Conservation (phyloP, 2,888 invertebrate species). For the Caenorhabditis parvicauda region DNA sequence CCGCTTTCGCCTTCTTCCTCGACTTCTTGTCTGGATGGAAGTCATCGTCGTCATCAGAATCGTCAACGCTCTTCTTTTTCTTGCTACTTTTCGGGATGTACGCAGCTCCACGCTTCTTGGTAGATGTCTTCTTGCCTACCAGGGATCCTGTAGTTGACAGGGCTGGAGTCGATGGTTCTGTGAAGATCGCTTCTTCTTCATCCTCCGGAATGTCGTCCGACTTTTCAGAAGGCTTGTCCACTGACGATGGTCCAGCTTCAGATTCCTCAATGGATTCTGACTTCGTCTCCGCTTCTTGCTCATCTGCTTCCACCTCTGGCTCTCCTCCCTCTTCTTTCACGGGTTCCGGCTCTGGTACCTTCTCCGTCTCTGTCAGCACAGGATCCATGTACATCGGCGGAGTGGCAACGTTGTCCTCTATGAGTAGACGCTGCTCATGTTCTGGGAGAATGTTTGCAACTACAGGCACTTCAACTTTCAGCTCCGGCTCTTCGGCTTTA, state of each 20-base stretch:
- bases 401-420: constrained; percentile 6
- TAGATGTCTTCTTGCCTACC: not conserved
- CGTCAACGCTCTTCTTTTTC: constrained; percentile 32
- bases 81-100: too few relatives aligned
- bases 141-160: constrained; percentile 13
- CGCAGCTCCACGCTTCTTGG: constrained; percentile 9
- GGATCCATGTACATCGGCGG: constrained; percentile 6
- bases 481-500: not conserved
- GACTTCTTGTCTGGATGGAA: constrained; percentile 15
- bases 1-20: too few relatives aligned
- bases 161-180: constrained; percentile 34
- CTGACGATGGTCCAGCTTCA: too few relatives aligned
- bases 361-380: not conserved
- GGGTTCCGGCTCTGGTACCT: not conserved
- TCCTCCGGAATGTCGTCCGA: not conserved
- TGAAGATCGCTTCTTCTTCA: constrained; percentile 14
- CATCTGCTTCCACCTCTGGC: constrained; percentile 3
- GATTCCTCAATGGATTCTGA: constrained; percentile 1
- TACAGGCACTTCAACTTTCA: constrained; percentile 1
- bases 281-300: constrained; percentile 3
- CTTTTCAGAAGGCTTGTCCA: constrained; percentile 9
- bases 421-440: not conserved
- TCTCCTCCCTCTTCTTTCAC: constrained; percentile 1
- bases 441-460: too few relatives aligned
- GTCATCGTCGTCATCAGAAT: constrained; percentile 32